Evolutionary conservation across 2,888 invertebrate genomes (phyloP).

Genomic region (Physocephala rufipes): DNA sequence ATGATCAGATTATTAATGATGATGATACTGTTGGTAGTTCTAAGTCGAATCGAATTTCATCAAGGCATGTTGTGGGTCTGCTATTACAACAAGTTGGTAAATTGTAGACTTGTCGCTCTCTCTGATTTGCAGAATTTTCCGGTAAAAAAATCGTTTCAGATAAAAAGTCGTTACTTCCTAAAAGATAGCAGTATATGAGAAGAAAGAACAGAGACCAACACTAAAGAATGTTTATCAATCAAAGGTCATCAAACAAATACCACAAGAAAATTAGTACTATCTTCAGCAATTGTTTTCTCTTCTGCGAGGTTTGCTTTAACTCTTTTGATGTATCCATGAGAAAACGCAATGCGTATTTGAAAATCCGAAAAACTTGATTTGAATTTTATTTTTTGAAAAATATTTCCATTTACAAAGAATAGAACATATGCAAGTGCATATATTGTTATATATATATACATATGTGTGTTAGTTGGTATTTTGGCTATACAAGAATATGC

Average conservation of each 20-base stretch:
- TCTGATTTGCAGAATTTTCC: not conserved
- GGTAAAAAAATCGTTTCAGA: not conserved
- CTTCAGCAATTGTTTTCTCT: too few species aligned
- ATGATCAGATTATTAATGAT: conserved; percentile 26
- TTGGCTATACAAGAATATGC: not conserved
- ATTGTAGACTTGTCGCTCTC: conserved; percentile 43
- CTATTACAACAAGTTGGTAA: conserved; percentile 58
- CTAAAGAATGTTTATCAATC: too few species aligned
- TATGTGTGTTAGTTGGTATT: not conserved
- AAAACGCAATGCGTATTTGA: too few species aligned
- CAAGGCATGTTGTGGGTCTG: conserved; percentile 50
- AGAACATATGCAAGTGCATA: not conserved
- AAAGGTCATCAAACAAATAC: too few species aligned
- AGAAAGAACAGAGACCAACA: too few species aligned
- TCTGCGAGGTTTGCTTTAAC: too few species aligned
- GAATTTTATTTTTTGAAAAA: not conserved
- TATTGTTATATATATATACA: not conserved
- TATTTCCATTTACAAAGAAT: too few species aligned
- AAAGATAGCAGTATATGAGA: too few species aligned
- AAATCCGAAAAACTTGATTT: conserved; percentile 23
- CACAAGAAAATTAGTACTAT: too few species aligned
- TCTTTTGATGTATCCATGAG: too few species aligned
- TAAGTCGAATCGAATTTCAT: conserved; percentile 21
- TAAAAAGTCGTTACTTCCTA: too few species aligned
- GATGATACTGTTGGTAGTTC: conserved; percentile 36